Evolutionary conservation across 2,888 invertebrate genomes (phyloP).

Genomic region (Lissonota sp.): DNA sequence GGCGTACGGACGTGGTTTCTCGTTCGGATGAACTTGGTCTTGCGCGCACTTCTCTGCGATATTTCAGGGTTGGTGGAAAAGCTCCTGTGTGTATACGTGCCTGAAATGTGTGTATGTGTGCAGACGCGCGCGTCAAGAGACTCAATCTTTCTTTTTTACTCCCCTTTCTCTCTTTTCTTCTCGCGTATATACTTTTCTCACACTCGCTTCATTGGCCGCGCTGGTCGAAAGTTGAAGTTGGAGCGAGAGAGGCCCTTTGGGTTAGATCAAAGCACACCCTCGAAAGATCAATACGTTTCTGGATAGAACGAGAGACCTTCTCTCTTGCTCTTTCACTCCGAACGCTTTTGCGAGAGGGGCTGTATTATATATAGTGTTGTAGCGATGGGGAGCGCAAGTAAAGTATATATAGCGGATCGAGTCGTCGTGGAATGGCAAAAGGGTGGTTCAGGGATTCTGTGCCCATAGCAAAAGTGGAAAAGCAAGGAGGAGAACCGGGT

Average conservation of each 20-base stretch:
- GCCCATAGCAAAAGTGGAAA: slow-evolving; percentile 41
- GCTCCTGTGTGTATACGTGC: no score
- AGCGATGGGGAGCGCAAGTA: slow-evolving; percentile 31
- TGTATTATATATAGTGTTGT: slow-evolving; percentile 41
- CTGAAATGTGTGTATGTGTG: neutral
- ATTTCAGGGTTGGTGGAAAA: neutral
- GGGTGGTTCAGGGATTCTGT: slow-evolving; percentile 54
- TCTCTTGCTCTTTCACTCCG: slow-evolving; percentile 26
- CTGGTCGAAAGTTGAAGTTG: slow-evolving; percentile 56
- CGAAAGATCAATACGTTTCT: slow-evolving; percentile 82
- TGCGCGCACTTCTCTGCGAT: neutral
- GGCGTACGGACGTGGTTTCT: slow-evolving; percentile 73
- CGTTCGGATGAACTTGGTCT: slow-evolving; percentile 56
- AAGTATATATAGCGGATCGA: slow-evolving; percentile 50
- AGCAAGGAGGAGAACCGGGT: slow-evolving; percentile 60
- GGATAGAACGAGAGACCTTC: slow-evolving; percentile 67
- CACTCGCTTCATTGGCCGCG: slow-evolving; percentile 41
- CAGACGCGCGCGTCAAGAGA: slow-evolving; percentile 45
- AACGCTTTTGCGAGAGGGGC: slow-evolving; percentile 43
- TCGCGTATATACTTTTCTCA: slow-evolving; percentile 50
- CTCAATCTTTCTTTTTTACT: slow-evolving; percentile 58
- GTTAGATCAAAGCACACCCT: slow-evolving; percentile 82
- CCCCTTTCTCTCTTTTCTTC: neutral
- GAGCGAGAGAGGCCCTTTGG: slow-evolving; percentile 74
- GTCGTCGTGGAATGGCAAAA: slow-evolving; percentile 13